Evolutionary conservation across 1,140 invertebrate species (phyloP), one percentile per base, ranked within the genome.

Genomic region (Brachionus angularis): DNA sequence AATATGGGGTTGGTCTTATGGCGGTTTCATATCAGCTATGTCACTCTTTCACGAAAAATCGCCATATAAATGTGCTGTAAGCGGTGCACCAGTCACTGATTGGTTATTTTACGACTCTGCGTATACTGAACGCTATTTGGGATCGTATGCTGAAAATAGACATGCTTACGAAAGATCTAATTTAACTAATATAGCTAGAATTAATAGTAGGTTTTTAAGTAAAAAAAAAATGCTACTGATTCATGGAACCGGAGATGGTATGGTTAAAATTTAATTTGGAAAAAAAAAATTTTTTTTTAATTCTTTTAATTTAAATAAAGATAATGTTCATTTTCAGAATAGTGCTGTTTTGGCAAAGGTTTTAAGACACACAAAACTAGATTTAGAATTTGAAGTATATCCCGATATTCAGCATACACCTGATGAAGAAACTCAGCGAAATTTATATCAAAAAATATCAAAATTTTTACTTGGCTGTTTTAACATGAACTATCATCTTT

Each of bases 1-100:
- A 5, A 71, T 71, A 16, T 71, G 67, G 67, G 67, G 67, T n/a
- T 71, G 67, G 62, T 71, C 67, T 27, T 71, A 71, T 44, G 67
- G 67, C 2, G 67, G 46, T 14, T 71, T 52, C 44, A 1, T 71
- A 36, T 52, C 67, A 23, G 29, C 33, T 23, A 29, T 25, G 27
- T 27, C 67, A 16, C 29, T 71, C 36, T 36, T 71, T 7, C 67
- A 71, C 27, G 34, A 52, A 53, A 46, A 71, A 44, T 39, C 29
- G 36, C 49, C 46, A 27, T 53, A 34, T 52, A 52, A 53, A 36
- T 71, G 67, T 46, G 67, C 67, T 42, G 50, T 71, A 4, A 52
- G 33, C 7, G 67, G 46, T 3, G 67, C 67, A 3, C 67, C 67
- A 10, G 67, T 71, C 7, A 55, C 50, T 5, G 67, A 71, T 29